phyloP scores from a whole-genome alignment of 92 coral and sea anemone genomes.

The Epizoanthus illoricatus region DNA sequence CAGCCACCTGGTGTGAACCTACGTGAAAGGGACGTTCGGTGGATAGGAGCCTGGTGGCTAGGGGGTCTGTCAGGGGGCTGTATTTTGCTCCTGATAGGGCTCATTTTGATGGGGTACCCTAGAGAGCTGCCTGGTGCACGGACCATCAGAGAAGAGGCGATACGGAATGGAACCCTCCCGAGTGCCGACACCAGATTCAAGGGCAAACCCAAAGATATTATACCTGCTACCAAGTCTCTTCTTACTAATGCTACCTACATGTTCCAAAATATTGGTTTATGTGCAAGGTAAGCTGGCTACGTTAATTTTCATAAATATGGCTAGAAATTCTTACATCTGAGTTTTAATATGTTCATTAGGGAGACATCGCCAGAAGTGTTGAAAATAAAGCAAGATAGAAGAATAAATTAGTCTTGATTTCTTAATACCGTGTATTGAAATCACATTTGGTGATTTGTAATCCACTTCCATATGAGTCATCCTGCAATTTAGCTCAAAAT shows the following conservation, averaged over 20 bases:
- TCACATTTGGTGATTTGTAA: no score
- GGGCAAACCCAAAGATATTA: constrained; percentile 55
- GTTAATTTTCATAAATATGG: no score
- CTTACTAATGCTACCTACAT: constrained; percentile 62
- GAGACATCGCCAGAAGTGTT: no score
- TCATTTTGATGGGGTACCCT: constrained; percentile 67
- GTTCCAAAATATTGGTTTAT: constrained; percentile 72
- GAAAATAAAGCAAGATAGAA: no score
- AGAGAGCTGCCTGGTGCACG: constrained; percentile 65
- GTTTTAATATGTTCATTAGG: no score
- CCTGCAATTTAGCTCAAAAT: no score
- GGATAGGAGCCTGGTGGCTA: constrained; percentile 91
- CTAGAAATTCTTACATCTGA: no score
- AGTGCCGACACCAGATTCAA: constrained; percentile 13
- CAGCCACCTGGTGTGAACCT: constrained; percentile 61
- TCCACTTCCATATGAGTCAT: no score
- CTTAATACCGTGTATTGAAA: no score
- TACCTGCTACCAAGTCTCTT: constrained; percentile 70
- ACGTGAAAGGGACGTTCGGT: constrained; percentile 57
- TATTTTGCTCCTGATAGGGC: constrained; percentile 51
- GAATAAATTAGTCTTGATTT: no score
- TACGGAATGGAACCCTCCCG: constrained; percentile 55
- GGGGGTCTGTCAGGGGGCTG: constrained; percentile 67
- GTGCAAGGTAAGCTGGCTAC: constrained; percentile 37
- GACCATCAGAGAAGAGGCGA: constrained; percentile 62